These are phyloP conservation scores for Nyctibius grandis DNA, from an alignment of 2,797 vertebrate species.

Conservation along the genomic window DNA sequence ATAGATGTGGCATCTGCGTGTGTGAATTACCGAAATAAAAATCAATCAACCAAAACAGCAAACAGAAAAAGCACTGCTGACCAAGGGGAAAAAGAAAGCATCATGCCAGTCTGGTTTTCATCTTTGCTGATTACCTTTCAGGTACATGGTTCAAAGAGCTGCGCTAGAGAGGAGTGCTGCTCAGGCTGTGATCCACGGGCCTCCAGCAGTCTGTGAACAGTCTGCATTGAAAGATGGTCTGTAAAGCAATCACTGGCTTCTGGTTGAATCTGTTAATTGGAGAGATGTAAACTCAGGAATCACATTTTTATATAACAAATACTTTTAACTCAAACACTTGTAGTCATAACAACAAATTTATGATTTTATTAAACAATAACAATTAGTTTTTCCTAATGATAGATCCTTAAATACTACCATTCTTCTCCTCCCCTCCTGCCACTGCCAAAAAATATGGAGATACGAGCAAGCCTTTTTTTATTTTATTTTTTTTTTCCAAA, in stretches of 20 bases:
- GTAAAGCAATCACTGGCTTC: background rate
- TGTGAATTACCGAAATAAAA: background rate
- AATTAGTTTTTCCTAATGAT: background rate
- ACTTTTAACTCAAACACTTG: background rate
- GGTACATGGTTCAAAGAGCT: background rate
- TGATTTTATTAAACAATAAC: background rate
- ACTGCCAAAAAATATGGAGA: background rate
- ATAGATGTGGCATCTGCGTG: rapidly evolving
- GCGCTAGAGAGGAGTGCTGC: background rate
- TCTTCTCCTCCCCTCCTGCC: background rate
- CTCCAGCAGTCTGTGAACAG: background rate
- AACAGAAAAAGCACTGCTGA: background rate
- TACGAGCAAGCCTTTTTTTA: background rate
- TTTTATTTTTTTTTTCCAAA: rapidly evolving
- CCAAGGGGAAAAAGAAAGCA: background rate
- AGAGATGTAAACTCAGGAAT: background rate
- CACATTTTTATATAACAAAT: background rate
- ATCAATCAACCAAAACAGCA: background rate
- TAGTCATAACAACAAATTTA: background rate
- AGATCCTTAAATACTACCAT: background rate
- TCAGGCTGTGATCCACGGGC: background rate
- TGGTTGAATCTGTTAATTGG: background rate
- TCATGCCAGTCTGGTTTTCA: background rate
- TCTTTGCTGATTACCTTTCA: background rate
- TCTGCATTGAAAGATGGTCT: background rate